phyloP scores from a whole-genome alignment of 2,797 vertebrate species.

The Cyclopterus lumpus region DNA sequence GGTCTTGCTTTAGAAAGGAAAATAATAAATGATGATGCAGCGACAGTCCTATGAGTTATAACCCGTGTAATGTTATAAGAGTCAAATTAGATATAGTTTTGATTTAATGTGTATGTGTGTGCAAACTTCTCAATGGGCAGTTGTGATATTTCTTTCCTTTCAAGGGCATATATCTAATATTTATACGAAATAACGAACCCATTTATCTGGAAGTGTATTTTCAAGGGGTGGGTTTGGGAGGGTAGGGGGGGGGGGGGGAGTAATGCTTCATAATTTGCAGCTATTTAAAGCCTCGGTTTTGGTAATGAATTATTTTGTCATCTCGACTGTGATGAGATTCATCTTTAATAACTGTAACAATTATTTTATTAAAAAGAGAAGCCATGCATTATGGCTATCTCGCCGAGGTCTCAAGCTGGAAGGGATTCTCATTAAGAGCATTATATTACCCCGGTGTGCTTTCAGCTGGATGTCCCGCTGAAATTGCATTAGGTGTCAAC shows the following conservation, averaged over 20 bases:
- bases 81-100: conserved; percentile 18
- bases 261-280: conserved; percentile 83
- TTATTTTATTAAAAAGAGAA: conserved; percentile 88
- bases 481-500: conserved; percentile 88
- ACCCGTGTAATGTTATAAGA: not conserved
- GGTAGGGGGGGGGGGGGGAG: conserved; percentile 5
- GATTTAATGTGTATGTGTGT: conserved; percentile 8
- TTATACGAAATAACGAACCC: conserved; percentile 82
- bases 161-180: conserved; percentile 83
- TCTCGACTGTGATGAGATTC: conserved; percentile 86
- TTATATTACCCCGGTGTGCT: conserved; percentile 84
- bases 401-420: conserved; percentile 78
- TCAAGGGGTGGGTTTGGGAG: conserved; percentile 25
- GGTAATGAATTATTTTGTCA: conserved; percentile 89
- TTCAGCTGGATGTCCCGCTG: conserved; percentile 80
- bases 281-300: conserved; percentile 86
- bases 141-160: conserved; percentile 68
- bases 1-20: not conserved
- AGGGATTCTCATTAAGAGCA: conserved; percentile 87
- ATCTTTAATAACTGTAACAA: conserved; percentile 89
- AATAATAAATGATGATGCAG: not conserved
- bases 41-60: not conserved
- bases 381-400: conserved; percentile 84
- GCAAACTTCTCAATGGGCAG: conserved; percentile 64
- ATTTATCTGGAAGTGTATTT: conserved; percentile 81